Evolutionary conservation across 2,888 invertebrate species (phyloP).

Genomic region (Sesia bembeciformis): DNA sequence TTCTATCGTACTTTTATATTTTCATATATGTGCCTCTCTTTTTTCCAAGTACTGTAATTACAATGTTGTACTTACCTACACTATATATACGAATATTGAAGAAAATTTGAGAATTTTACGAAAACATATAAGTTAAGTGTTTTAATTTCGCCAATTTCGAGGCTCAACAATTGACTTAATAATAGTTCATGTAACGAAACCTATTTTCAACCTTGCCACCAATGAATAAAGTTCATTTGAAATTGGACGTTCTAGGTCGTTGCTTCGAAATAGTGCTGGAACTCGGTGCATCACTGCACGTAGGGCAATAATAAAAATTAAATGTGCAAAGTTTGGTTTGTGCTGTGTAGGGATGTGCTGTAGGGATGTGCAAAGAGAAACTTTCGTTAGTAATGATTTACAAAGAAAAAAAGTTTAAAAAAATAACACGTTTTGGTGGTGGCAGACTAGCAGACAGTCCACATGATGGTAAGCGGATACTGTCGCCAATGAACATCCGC

Average conservation of each 20-base stretch:
- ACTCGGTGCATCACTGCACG: constrained; percentile 1
- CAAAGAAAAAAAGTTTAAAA: too few species aligned
- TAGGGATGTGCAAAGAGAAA: neutral
- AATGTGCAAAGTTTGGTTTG: constrained; percentile 2
- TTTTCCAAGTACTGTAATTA: too few species aligned
- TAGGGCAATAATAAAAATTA: constrained; percentile 7
- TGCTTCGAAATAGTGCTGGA: neutral
- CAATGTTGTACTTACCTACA: too few species aligned
- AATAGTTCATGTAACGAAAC: constrained; percentile 1
- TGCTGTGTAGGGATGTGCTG: constrained; percentile 1
- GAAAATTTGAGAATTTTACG: too few species aligned
- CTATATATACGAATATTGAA: too few species aligned
- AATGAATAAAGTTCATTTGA: constrained; percentile 1
- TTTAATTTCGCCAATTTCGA: neutral
- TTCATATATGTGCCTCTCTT: too few species aligned
- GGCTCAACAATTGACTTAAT: constrained; percentile 5
- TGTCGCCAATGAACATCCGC: too few species aligned
- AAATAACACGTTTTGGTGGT: too few species aligned
- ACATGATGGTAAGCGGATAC: too few species aligned
- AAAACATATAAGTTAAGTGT: too few species aligned
- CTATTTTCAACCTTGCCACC: constrained; percentile 7
- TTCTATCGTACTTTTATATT: too few species aligned
- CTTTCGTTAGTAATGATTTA: neutral
- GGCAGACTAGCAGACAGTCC: too few species aligned
- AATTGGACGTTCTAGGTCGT: constrained; percentile 3